Evolutionary conservation across 2,888 invertebrate species (phyloP), one percentile per base, ranked within the genome.

Genomic region (Digitonthophagus gazella): DNA sequence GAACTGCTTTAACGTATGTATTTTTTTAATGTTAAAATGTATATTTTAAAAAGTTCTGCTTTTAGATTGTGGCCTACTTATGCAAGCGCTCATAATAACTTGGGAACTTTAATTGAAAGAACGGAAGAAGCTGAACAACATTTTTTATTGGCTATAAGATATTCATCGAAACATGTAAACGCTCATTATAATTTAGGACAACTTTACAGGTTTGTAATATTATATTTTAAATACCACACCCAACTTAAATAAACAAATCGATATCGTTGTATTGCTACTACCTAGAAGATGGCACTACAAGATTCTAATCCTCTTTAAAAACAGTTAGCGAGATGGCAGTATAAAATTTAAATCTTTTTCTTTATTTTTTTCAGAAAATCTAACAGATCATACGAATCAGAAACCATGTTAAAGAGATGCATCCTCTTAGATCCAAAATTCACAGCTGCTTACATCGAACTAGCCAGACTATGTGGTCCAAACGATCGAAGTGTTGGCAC

Each of bases 111-210:
- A 72, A 87, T 93, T 75, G 84, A 86, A 70, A 89, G 90, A 65
- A 84, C 86, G 3, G 86, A 87, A 1, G 87, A 89, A 74, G 93
- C 94, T 0, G 93, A 93, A 78, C 84, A 86, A 71, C 93, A 93
- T 80, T 95, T 93, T 84, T 84, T 91, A 72, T 87, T 89, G 63
- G 91, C 93, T 4, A 88, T 92, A 74, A 85, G 87, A 72, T 89
- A 91, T 78, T 91, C 91, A 75, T 86, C 90, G 2, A 88, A 90
- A 72, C 94, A 95, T 79, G 90, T 92, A 67, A 92, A 93, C 78
- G 94, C 94, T 22, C 91, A 93, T 80, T 93, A 92, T 81, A 95
- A 95, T 83, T 86, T 95, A 66, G 95, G 92, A 15, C 91, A 91
- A 80, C 85, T 94, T 44, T 93, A 90, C 84, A 90, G 93, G 93